phyloP scores from a whole-genome alignment of 2,888 invertebrate species.

The Pandemis heparana region DNA sequence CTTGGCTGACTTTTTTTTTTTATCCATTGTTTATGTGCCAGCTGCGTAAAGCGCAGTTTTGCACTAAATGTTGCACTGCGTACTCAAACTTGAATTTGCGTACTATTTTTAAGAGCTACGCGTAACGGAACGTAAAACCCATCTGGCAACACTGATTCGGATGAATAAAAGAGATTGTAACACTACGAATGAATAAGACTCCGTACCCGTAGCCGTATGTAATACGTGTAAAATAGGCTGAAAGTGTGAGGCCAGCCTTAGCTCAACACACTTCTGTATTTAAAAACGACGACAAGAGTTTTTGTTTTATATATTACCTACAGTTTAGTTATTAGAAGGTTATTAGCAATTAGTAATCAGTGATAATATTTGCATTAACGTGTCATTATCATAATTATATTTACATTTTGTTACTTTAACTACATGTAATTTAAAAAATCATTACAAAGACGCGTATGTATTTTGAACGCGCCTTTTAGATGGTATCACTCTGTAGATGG shows the following conservation, averaged over 20 bases:
- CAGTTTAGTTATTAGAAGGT: background rate
- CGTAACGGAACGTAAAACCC: too few species aligned
- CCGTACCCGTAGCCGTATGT: too few species aligned
- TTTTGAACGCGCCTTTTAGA: slow-evolving; percentile 34
- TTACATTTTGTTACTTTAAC: background rate
- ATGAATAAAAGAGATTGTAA: too few species aligned
- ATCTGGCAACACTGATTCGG: too few species aligned
- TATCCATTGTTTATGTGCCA: too few species aligned
- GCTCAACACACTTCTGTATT: background rate
- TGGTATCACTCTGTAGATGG: slow-evolving; percentile 18
- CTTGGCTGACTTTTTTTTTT: too few species aligned
- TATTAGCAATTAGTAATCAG: background rate
- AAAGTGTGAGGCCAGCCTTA: background rate
- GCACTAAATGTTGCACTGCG: too few species aligned
- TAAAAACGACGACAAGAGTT: background rate
- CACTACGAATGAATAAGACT: too few species aligned
- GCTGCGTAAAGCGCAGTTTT: too few species aligned
- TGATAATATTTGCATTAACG: too few species aligned
- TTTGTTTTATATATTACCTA: background rate
- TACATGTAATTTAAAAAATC: background rate
- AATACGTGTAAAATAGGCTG: background rate
- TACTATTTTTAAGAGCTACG: too few species aligned
- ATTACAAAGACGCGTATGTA: background rate
- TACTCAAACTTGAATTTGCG: too few species aligned
- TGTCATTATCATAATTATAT: background rate